Conservation (phyloP, 2,888 invertebrate species). For the Erebia epiphron region DNA sequence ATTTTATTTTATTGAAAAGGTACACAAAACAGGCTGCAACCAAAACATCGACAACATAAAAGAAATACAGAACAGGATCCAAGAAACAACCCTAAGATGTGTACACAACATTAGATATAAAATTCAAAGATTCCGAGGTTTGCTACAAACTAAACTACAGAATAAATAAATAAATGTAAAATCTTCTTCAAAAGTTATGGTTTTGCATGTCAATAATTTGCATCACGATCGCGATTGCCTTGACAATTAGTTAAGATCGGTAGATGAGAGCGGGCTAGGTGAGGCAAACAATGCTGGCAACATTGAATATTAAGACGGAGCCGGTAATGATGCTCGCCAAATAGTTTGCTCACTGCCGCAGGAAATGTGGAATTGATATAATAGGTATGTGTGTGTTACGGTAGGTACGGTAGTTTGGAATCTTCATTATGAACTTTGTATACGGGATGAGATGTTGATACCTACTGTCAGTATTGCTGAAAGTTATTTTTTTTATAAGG, state of each 20-base stretch:
- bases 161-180: no score
- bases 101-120: no score
- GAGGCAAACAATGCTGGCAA: conserved; percentile 32
- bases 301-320: conserved; percentile 40
- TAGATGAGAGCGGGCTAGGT: conserved; percentile 25
- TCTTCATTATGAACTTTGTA: conserved; percentile 20
- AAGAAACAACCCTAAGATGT: no score
- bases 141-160: no score
- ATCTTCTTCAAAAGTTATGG: no score
- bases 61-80: no score
- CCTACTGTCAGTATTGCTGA: background rate
- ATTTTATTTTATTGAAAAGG: no score
- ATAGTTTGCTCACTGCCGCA: conserved; percentile 24
- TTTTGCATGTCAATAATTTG: background rate
- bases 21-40: no score
- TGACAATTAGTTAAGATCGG: background rate
- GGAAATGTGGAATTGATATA: conserved; percentile 21
- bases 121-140: no score
- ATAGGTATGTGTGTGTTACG: background rate
- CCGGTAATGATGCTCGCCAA: conserved; percentile 25
- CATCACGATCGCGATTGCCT: conserved; percentile 14
- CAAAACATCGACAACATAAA: no score
- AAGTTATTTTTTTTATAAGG: background rate
- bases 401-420: conserved; percentile 1
- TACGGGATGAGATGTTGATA: background rate